A percentile compares a stretch with the other conserved stretches of the same genome.
phyloP scores from a whole-genome alignment of 2,113 vertebrate species.

The Crotalus viridis region DNA sequence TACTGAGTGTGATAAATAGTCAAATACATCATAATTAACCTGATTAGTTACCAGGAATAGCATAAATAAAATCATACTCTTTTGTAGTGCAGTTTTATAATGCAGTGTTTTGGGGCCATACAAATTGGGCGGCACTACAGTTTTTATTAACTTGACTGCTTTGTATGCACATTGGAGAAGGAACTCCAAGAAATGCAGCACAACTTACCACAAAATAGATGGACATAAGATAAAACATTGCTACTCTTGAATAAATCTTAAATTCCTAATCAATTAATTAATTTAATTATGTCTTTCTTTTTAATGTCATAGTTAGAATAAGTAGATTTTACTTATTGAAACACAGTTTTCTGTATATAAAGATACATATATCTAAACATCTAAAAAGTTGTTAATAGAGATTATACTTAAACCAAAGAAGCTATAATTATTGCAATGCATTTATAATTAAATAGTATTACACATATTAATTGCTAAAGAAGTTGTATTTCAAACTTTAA shows the following conservation, averaged over 20 bases:
- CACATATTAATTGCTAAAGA: slow-evolving; percentile 6
- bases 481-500: slow-evolving; percentile 46
- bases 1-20: neutral
- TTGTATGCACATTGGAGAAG: neutral
- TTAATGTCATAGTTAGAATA: neutral
- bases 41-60: neutral
- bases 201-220: neutral
- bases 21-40: neutral
- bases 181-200: neutral
- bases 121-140: neutral
- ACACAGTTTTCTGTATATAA: neutral
- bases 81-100: neutral
- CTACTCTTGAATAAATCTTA: neutral
- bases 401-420: neutral
- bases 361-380: neutral
- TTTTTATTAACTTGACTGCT: neutral
- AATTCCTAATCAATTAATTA: neutral
- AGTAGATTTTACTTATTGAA: neutral
- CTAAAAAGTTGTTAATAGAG: neutral
- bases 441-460: neutral
- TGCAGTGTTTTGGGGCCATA: neutral
- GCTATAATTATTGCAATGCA: neutral
- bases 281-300: neutral
- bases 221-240: neutral
- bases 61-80: neutral